Evolutionary conservation across 2,797 vertebrate genomes (phyloP), one percentile per base, ranked within the genome.

Genomic region (Echiichthys vipera): DNA sequence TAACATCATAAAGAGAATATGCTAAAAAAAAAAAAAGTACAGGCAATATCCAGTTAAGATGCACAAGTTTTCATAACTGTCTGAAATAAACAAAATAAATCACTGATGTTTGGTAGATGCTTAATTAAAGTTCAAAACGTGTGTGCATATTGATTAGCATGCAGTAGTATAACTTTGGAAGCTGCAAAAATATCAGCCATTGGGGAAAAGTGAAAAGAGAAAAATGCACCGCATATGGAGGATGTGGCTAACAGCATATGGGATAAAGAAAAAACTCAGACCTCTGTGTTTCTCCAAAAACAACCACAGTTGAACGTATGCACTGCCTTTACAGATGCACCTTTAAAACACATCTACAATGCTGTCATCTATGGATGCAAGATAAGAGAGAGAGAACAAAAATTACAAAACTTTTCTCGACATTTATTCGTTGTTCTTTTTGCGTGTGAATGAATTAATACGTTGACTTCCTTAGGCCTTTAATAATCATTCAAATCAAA

Each of bases 121-220:
- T 34, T 6, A 8, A 47, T 49, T 11, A 12, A 43, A 57, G 39
- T n/a, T 10, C 43, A 66, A 37, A 49, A 1, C 27, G 27, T 20
- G 18, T 45, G 5, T 50, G 30, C 15, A 47, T 47, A 32, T 30
- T 66, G 37, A 54, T 49, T 36, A 20, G 7, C 11, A 47, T 18
- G 32, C n/a, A 47, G 18, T 15, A 65, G 22, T 14, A n/a, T 55
- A 39, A 56, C n/a, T 5, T 46, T 30, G 4, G 5, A 37, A 40
- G 45, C 42, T 34, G 51, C 27, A 69, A 9, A 9, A 62, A 22
- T 18, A 50, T 55, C 40, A 65, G 32, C 36, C 30, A 20, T 29
- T 55, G 15, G 17, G 13, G 36, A 50, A 73, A 71, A 70, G 10
- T n/a, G n/a, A n/a, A n/a, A n/a, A n/a, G n/a, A n/a, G 49, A 63